phyloP scores from a whole-genome alignment of 2,113 vertebrate genomes.

The Paraplagusia blochii region DNA sequence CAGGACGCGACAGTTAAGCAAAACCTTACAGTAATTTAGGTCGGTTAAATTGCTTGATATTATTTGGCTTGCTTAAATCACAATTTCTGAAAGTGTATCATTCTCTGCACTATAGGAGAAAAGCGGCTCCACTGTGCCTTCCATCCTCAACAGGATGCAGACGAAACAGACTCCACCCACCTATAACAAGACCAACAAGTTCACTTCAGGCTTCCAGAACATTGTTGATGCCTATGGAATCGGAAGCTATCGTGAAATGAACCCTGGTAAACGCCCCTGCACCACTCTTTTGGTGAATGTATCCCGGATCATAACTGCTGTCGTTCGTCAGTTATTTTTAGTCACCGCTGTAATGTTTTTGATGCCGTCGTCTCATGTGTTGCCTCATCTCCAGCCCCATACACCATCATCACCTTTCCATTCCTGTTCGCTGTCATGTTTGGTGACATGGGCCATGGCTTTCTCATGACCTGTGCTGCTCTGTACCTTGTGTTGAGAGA shows the following conservation, averaged over 20 bases:
- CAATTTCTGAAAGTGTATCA: neutral
- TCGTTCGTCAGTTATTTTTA: neutral
- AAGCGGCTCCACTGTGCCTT: constrained; percentile 95
- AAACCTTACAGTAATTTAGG: too few species aligned
- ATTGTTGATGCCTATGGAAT: constrained; percentile 97
- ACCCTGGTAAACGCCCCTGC: constrained; percentile 83
- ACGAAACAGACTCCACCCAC: constrained; percentile 95
- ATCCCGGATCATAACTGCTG: neutral
- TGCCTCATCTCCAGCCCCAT: constrained; percentile 81
- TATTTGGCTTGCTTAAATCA: neutral
- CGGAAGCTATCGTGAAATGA: constrained; percentile 93
- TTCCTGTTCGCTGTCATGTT: constrained; percentile 99
- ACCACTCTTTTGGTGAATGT: neutral
- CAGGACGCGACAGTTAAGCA: too few species aligned
- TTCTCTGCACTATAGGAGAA: constrained; percentile 80
- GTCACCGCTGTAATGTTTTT: too few species aligned
- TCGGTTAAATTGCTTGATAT: too few species aligned
- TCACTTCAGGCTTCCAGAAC: constrained; percentile 95
- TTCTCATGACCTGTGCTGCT: constrained; percentile 90
- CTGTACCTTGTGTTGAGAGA: constrained; percentile 93
- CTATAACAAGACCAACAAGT: constrained; percentile 97
- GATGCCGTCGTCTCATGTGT: neutral
- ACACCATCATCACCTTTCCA: constrained; percentile 97
- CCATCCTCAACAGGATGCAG: constrained; percentile 97
- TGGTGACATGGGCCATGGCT: constrained; percentile 92